Conservation (phyloP, 92 coral and sea anemone genomes). For the Micromussa lordhowensis region DNA sequence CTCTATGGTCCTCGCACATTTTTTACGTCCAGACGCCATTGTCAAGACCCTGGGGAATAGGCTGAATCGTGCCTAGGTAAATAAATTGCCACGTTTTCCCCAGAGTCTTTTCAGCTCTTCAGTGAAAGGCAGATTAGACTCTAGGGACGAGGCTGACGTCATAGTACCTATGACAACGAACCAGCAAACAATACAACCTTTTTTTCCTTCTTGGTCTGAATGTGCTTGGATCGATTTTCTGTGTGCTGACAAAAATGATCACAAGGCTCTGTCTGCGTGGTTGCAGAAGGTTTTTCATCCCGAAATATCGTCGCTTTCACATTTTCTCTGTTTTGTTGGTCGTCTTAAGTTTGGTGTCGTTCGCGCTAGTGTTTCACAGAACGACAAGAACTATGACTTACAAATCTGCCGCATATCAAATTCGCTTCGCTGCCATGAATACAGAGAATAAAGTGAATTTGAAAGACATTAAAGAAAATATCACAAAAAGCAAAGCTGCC, state of each 20-base stretch:
- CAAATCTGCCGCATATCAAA: background rate
- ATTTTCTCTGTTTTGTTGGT: background rate
- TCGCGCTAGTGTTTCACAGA: background rate
- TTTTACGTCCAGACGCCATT: too few species aligned
- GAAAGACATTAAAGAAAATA: background rate
- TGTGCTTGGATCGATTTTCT: background rate
- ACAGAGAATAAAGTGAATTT: background rate
- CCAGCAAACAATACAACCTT: too few species aligned
- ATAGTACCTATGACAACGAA: too few species aligned
- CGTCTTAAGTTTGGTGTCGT: background rate
- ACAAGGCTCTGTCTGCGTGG: background rate
- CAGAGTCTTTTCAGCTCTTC: too few species aligned
- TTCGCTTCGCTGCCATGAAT: background rate
- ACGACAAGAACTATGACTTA: background rate
- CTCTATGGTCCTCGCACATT: too few species aligned
- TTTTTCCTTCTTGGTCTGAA: background rate
- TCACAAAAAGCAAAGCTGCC: background rate
- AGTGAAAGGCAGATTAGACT: too few species aligned
- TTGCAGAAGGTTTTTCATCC: background rate
- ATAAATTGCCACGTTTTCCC: too few species aligned
- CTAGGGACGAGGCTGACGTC: too few species aligned
- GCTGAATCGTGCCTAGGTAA: too few species aligned
- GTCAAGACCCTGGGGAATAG: too few species aligned
- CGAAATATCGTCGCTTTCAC: background rate
- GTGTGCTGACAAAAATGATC: background rate